Evolutionary conservation across 2,797 vertebrate species (phyloP).

Genomic region (Gobionotothen gibberifrons): DNA sequence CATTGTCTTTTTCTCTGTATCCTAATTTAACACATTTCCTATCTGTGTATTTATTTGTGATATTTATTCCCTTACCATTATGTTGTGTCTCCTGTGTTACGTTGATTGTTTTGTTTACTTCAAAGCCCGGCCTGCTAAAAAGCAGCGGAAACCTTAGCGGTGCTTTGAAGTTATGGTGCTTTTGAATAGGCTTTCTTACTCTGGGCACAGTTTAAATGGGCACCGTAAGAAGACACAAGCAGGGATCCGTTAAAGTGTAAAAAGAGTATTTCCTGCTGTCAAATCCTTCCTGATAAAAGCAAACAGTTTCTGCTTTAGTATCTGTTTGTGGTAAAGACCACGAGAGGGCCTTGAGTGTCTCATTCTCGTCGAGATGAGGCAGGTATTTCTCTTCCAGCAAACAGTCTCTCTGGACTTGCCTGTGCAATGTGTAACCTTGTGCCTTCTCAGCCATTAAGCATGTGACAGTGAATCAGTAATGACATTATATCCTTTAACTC

Average conservation of each 20-base stretch:
- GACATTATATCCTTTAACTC: conserved; percentile 81
- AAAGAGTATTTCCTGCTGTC: conserved; percentile 64
- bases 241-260: conserved; percentile 59
- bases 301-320: conserved; percentile 61
- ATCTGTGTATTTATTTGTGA: conserved; percentile 59
- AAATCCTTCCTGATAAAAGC: conserved; percentile 55
- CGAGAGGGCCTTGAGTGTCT: conserved; percentile 49
- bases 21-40: conserved; percentile 62
- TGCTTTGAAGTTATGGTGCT: conserved; percentile 78
- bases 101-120: conserved; percentile 78
- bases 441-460: conserved; percentile 81
- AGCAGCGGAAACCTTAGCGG: conserved; percentile 60
- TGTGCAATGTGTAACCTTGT: conserved; percentile 77
- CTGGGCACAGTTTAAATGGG: conserved; percentile 69
- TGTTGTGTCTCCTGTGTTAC: conserved; percentile 58
- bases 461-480: conserved; percentile 85
- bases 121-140: conserved; percentile 76
- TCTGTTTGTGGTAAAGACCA: conserved; percentile 62
- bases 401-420: conserved; percentile 51
- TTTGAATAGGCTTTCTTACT: conserved; percentile 76
- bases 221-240: conserved; percentile 82
- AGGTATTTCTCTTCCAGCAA: conserved; percentile 47
- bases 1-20: conserved; percentile 50
- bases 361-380: conserved; percentile 54
- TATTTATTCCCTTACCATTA: conserved; percentile 42